A percentile compares a stretch with the other conserved stretches of the same genome.
Evolutionary conservation across 2,888 invertebrate species (phyloP).

Genomic region (Himalopsyche japonica): DNA sequence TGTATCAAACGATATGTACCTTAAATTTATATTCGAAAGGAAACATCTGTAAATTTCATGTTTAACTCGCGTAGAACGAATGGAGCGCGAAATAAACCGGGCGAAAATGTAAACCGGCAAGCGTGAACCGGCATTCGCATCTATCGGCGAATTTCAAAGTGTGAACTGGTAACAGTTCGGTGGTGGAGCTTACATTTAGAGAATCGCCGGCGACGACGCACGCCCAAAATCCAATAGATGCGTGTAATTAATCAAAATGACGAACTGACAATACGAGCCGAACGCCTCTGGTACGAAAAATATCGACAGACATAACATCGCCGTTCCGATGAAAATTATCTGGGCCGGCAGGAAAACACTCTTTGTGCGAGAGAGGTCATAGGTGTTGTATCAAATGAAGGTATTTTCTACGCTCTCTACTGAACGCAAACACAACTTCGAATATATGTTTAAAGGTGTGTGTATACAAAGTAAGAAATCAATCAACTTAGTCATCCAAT

Average conservation of each 20-base stretch:
- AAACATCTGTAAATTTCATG: conserved; percentile 29
- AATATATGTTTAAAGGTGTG: not conserved
- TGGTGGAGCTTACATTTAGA: not conserved
- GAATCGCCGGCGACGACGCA: not conserved
- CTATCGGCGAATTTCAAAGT: not conserved
- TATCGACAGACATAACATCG: not conserved
- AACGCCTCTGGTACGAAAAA: conserved; percentile 35
- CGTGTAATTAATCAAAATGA: conserved; percentile 34
- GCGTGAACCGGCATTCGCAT: not conserved
- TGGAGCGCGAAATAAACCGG: not conserved
- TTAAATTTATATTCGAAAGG: conserved; percentile 32
- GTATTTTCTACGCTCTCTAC: not conserved
- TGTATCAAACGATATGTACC: conserved; percentile 8
- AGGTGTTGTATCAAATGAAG: not conserved
- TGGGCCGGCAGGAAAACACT: not conserved
- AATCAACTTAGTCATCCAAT: not conserved
- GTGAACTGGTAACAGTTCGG: not conserved
- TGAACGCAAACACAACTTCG: not conserved
- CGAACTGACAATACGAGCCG: conserved; percentile 36
- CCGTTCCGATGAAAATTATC: not conserved
- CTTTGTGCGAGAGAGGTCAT: not conserved
- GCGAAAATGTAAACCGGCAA: conserved; percentile 6
- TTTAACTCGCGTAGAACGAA: not conserved
- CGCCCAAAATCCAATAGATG: not conserved
- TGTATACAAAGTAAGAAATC: not conserved